phyloP scores from a whole-genome alignment of 2,113 vertebrate genomes.

The Pseudolaguvia tuberculata region DNA sequence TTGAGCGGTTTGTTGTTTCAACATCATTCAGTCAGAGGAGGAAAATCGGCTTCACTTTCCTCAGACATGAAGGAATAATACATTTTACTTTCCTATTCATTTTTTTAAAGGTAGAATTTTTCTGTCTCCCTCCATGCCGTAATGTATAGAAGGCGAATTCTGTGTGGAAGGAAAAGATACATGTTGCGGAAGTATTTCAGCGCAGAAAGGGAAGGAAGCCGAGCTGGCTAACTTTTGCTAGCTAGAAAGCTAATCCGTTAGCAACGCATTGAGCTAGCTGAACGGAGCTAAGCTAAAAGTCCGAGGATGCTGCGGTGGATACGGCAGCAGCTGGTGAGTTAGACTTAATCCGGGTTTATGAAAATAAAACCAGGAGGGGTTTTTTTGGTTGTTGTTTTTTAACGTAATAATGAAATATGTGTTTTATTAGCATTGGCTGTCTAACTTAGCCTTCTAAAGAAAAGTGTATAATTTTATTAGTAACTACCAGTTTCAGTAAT shows the following conservation, averaged over 20 bases:
- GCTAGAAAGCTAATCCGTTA: slow-evolving; percentile 42
- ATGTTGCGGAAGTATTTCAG: slow-evolving; percentile 55
- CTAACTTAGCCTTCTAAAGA: slow-evolving; percentile 5
- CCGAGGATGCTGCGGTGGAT: slow-evolving; percentile 89
- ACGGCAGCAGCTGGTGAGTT: slow-evolving; percentile 91
- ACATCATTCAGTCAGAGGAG: slow-evolving; percentile 18
- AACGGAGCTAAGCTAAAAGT: slow-evolving; percentile 48
- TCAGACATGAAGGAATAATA: slow-evolving; percentile 33
- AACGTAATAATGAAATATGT: too few relatives aligned
- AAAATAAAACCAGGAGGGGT: too few relatives aligned
- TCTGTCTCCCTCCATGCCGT: slow-evolving; percentile 26
- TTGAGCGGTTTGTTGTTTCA: slow-evolving; percentile 16
- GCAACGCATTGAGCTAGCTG: slow-evolving; percentile 49
- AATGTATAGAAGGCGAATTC: slow-evolving; percentile 50
- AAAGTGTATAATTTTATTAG: not conserved
- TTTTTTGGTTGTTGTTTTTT: too few relatives aligned
- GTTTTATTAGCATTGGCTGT: slow-evolving; percentile 1
- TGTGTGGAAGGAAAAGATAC: slow-evolving; percentile 45
- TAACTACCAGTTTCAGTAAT: not conserved
- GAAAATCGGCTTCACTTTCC: slow-evolving; percentile 10
- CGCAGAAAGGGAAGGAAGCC: slow-evolving; percentile 52
- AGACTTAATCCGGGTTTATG: not conserved
- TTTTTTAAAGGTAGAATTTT: not conserved
- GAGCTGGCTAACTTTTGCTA: slow-evolving; percentile 64
- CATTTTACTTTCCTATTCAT: not conserved